A percentile compares a stretch with the other conserved stretches of the same genome.
phyloP scores from a whole-genome alignment of 2,888 invertebrate species.

The Microctonus aethiopoides region DNA sequence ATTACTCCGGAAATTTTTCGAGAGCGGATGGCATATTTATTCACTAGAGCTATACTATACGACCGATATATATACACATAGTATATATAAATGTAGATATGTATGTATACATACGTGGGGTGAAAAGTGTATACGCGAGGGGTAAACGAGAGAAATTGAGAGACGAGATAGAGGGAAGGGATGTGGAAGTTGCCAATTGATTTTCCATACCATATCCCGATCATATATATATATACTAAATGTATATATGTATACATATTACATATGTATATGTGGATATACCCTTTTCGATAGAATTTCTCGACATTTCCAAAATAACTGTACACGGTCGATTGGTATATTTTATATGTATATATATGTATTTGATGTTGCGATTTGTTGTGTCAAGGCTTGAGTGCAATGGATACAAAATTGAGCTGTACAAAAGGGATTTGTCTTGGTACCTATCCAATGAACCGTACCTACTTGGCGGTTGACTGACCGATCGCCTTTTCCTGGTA shows the following conservation, averaged over 20 bases:
- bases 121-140: slow-evolving; percentile 5
- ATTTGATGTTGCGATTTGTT: slow-evolving; percentile 42
- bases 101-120: neutral
- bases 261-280: neutral
- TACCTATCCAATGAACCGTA: slow-evolving; percentile 28
- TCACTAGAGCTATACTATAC: slow-evolving; percentile 34
- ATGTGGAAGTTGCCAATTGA: slow-evolving; percentile 43
- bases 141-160: slow-evolving; percentile 1
- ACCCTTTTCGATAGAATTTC: slow-evolving; percentile 10
- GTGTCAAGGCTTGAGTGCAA: slow-evolving; percentile 18
- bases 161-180: slow-evolving; percentile 6
- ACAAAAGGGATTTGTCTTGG: slow-evolving; percentile 15
- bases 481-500: slow-evolving; percentile 25
- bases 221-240: slow-evolving; percentile 22
- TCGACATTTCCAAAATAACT: slow-evolving; percentile 41
- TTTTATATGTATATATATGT: slow-evolving; percentile 28
- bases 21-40: slow-evolving; percentile 50
- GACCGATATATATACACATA: slow-evolving; percentile 14
- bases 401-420: slow-evolving; percentile 45
- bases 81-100: neutral
- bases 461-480: slow-evolving; percentile 33
- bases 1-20: slow-evolving; percentile 23
- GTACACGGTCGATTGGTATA: too few species aligned
- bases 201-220: slow-evolving; percentile 45
- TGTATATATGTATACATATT: too few species aligned